These are phyloP conservation scores for Cosmorhoe ocellata DNA, from an alignment of 2,888 invertebrate species.

Conservation along the genomic window DNA sequence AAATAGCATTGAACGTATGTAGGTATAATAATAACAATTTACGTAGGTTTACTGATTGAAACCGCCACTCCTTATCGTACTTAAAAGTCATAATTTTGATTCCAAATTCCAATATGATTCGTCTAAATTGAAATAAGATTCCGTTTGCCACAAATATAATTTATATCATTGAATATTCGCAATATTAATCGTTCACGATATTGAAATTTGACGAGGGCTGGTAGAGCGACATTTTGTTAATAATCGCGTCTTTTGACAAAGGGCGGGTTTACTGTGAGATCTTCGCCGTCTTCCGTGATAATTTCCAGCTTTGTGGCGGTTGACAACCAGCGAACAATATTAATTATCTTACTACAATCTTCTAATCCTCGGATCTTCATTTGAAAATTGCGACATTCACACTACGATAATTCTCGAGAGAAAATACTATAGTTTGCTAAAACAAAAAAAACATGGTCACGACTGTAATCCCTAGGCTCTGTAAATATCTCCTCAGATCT, in stretches of 20 bases:
- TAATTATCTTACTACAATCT: slow-evolving; percentile 27
- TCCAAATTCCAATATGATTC: neutral
- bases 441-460: no score
- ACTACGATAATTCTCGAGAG: neutral
- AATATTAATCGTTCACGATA: slow-evolving; percentile 33
- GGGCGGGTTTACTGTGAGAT: slow-evolving; percentile 27
- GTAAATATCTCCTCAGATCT: no score
- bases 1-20: neutral
- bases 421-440: neutral
- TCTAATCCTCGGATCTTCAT: slow-evolving; percentile 3
- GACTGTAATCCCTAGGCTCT: no score
- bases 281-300: slow-evolving; percentile 22
- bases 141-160: slow-evolving; percentile 24
- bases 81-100: slow-evolving; percentile 2
- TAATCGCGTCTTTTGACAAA: slow-evolving; percentile 38
- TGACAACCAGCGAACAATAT: slow-evolving; percentile 36
- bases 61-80: no score
- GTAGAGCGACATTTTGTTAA: slow-evolving; percentile 39
- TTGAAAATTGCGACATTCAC: neutral
- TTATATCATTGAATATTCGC: slow-evolving; percentile 30
- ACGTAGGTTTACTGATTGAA: neutral
- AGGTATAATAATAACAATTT: neutral
- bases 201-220: slow-evolving; percentile 22
- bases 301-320: slow-evolving; percentile 35
- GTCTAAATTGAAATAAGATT: slow-evolving; percentile 23